Conservation (phyloP, 2,113 vertebrate genomes). For the Prietella phreatophila region DNA sequence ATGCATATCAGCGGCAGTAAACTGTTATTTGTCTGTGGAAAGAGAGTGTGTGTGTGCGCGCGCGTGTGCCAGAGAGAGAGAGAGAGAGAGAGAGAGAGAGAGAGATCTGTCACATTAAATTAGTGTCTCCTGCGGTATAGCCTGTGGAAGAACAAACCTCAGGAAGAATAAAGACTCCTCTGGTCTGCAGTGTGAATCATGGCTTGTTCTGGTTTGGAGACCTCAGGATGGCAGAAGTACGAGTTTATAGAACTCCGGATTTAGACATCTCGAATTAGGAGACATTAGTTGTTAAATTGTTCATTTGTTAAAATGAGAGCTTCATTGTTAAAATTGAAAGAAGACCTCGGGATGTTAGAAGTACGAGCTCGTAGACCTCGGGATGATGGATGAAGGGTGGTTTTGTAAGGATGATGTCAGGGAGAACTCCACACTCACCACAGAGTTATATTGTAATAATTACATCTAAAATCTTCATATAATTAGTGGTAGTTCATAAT, state of each 20-base stretch:
- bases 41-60: background rate
- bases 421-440: background rate
- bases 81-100: background rate
- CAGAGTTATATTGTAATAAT: background rate
- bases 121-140: constrained; percentile 17
- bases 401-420: background rate
- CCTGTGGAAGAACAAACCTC: constrained; percentile 12
- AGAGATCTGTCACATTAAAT: constrained; percentile 1
- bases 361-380: background rate
- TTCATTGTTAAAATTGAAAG: too few relatives aligned
- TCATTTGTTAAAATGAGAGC: too few relatives aligned
- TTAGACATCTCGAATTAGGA: too few relatives aligned
- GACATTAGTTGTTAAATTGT: too few relatives aligned
- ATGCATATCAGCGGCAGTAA: background rate
- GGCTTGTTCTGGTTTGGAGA: background rate
- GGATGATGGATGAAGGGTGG: background rate
- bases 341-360: background rate
- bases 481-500: background rate
- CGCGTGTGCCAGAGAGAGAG: constrained; percentile 18
- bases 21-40: background rate
- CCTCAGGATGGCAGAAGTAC: background rate
- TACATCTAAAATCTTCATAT: background rate
- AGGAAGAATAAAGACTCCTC: background rate
- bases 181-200: constrained; percentile 10
- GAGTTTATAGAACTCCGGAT: background rate